Conservation (phyloP, 2,888 invertebrate genomes). For the Phragmatobia fuliginosa region DNA sequence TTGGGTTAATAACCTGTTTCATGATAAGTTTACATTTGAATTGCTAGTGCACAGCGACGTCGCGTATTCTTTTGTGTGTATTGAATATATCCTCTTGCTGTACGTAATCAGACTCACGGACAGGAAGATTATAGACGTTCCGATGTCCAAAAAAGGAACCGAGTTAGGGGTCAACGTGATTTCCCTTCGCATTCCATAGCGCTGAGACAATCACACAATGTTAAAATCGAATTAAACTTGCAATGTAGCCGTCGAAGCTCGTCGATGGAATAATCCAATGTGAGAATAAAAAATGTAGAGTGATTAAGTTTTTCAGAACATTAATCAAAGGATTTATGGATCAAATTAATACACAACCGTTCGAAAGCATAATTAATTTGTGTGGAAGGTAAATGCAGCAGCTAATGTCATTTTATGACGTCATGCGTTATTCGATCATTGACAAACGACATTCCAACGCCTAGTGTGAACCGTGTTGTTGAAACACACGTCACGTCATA, state of each 20-base stretch:
- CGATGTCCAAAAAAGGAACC: slow-evolving; percentile 76
- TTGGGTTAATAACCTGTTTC: slow-evolving; percentile 65
- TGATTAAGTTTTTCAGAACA: slow-evolving; percentile 67
- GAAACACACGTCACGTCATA: slow-evolving; percentile 78
- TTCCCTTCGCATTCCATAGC: slow-evolving; percentile 81
- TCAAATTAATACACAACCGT: slow-evolving; percentile 64
- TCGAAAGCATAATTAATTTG: slow-evolving; percentile 70
- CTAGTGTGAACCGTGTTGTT: slow-evolving; percentile 78
- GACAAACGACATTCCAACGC: slow-evolving; percentile 85
- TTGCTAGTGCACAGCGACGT: slow-evolving; percentile 57
- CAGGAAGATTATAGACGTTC: slow-evolving; percentile 71
- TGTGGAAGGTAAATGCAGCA: slow-evolving; percentile 66
- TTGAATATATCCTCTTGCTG: slow-evolving; percentile 40
- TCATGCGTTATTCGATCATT: slow-evolving; percentile 82
- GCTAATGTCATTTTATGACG: slow-evolving; percentile 77
- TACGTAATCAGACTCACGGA: slow-evolving; percentile 52
- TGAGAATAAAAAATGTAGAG: slow-evolving; percentile 69
- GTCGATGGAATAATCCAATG: slow-evolving; percentile 74
- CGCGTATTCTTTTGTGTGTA: slow-evolving; percentile 55
- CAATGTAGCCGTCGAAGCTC: slow-evolving; percentile 72
- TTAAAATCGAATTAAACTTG: slow-evolving; percentile 78
- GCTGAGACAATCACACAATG: slow-evolving; percentile 75
- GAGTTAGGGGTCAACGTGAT: slow-evolving; percentile 80
- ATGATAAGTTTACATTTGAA: slow-evolving; percentile 53
- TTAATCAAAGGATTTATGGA: slow-evolving; percentile 69